These are phyloP conservation scores for Drosophila testacea DNA, from an alignment of 2,888 invertebrate species.

Conservation along the genomic window DNA sequence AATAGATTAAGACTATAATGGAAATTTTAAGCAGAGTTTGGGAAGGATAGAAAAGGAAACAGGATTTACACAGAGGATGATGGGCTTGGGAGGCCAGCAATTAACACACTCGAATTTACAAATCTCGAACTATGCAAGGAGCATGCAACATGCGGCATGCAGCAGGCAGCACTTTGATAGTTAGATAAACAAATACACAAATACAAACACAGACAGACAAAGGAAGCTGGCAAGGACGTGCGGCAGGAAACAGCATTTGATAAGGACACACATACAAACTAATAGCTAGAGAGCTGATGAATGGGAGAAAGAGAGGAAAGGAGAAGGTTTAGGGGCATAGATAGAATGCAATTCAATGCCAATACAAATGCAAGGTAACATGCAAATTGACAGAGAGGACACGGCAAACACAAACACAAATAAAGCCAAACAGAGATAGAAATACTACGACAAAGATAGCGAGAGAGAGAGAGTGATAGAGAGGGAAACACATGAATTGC, in stretches of 20 bases:
- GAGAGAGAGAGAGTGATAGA: conserved; percentile 11
- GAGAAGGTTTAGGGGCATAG: conserved; percentile 1
- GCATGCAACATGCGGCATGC: conserved; percentile 21
- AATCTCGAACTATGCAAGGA: conserved; percentile 61
- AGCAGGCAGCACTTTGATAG: conserved; percentile 77
- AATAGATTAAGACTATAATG: conserved; percentile 56
- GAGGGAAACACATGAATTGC: conserved; percentile 69
- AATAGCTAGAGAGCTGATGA: conserved; percentile 28
- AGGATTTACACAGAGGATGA: not conserved
- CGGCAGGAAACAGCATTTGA: conserved; percentile 68
- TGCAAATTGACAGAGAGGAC: conserved; percentile 78
- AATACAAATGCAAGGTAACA: conserved; percentile 75
- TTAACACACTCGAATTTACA: conserved; percentile 72
- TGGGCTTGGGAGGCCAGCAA: conserved; percentile 55
- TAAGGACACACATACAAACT: conserved; percentile 58
- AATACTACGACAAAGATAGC: not conserved
- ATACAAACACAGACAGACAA: conserved; percentile 53
- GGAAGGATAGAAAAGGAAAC: conserved; percentile 3
- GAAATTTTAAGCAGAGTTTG: conserved; percentile 33
- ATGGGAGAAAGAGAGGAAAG: not conserved
- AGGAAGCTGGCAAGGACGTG: conserved; percentile 72
- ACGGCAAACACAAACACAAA: conserved; percentile 66
- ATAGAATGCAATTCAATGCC: conserved; percentile 67
- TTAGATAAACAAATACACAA: conserved; percentile 77
- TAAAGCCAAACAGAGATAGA: conserved; percentile 46